These are phyloP conservation scores for Notothenia rossii DNA, from an alignment of 2,113 vertebrate species.

Conservation along the genomic window DNA sequence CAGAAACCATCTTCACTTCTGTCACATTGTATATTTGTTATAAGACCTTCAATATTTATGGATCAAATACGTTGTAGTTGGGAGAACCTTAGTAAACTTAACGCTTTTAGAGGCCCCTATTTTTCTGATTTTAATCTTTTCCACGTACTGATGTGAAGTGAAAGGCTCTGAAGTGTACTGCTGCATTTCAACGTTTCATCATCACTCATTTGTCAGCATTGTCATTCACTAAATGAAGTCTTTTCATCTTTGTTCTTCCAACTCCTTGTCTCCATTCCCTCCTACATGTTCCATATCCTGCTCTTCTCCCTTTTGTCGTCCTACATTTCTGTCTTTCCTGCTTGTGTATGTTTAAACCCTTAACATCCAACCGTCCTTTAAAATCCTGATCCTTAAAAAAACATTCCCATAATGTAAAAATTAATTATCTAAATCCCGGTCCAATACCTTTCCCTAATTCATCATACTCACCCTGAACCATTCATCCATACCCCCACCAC, in stretches of 20 bases:
- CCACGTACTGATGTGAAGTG: neutral
- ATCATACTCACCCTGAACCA: neutral
- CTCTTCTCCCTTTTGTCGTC: slow-evolving; percentile 34
- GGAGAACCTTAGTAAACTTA: neutral
- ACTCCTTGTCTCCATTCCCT: slow-evolving; percentile 32
- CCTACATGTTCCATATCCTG: slow-evolving; percentile 24
- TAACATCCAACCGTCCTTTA: slow-evolving; percentile 7
- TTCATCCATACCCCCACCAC: slow-evolving; percentile 6
- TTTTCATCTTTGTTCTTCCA: slow-evolving; percentile 60
- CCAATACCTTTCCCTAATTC: neutral
- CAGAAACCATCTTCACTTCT: neutral
- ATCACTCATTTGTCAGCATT: slow-evolving; percentile 54
- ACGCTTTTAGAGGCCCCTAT: neutral
- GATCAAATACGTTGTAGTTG: neutral
- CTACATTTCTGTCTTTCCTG: slow-evolving; percentile 30
- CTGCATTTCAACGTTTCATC: slow-evolving; percentile 20
- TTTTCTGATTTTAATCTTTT: neutral
- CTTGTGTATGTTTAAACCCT: slow-evolving; percentile 1
- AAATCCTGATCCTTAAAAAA: slow-evolving; percentile 10
- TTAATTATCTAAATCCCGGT: neutral
- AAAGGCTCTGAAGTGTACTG: neutral
- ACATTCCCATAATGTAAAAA: neutral
- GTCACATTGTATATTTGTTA: neutral
- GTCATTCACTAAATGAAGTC: slow-evolving; percentile 61
- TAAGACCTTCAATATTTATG: neutral